Evolutionary conservation across 2,888 invertebrate genomes (phyloP).

Genomic region (Acholoe squamosa): DNA sequence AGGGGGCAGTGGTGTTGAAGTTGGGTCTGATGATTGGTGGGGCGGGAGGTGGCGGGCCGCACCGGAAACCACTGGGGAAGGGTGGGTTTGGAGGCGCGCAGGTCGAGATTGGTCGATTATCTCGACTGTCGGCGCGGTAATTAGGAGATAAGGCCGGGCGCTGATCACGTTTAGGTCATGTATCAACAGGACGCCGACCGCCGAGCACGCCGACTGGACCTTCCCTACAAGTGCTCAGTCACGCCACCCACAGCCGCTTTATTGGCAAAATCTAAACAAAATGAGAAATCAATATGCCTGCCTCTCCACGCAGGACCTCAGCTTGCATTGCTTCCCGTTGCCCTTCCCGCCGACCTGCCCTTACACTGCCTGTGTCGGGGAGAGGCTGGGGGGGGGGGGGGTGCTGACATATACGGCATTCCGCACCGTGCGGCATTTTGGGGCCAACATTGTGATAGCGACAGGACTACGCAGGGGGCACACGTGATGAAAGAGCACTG

Average conservation of each 20-base stretch:
- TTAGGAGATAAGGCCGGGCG: constrained; percentile 55
- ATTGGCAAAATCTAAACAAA: constrained; percentile 57
- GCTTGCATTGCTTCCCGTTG: background rate
- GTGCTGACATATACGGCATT: background rate
- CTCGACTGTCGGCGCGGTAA: constrained; percentile 28
- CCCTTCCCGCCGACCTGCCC: constrained; percentile 8
- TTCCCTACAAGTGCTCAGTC: constrained; percentile 44
- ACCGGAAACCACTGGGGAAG: constrained; percentile 48
- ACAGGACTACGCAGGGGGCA: background rate
- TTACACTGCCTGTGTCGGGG: background rate
- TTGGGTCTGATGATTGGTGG: constrained; percentile 11
- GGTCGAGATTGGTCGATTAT: constrained; percentile 43
- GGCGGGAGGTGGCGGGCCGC: background rate
- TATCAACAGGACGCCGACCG: constrained; percentile 20
- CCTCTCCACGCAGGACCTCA: background rate
- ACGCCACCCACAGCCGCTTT: constrained; percentile 4
- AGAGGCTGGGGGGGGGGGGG: background rate
- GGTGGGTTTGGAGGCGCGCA: constrained; percentile 28
- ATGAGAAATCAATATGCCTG: constrained; percentile 51
- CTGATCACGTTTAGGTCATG: constrained; percentile 56
- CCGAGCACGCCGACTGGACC: background rate
- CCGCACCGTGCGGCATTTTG: background rate
- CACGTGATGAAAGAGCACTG: constrained; percentile 30
- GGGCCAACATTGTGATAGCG: constrained; percentile 39
- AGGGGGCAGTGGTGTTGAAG: background rate